Percentiles rank a stretch among this genome's conserved stretches.
Evolutionary conservation across 1,140 invertebrate species (phyloP).

Genomic region (Tetraneura akinire): DNA sequence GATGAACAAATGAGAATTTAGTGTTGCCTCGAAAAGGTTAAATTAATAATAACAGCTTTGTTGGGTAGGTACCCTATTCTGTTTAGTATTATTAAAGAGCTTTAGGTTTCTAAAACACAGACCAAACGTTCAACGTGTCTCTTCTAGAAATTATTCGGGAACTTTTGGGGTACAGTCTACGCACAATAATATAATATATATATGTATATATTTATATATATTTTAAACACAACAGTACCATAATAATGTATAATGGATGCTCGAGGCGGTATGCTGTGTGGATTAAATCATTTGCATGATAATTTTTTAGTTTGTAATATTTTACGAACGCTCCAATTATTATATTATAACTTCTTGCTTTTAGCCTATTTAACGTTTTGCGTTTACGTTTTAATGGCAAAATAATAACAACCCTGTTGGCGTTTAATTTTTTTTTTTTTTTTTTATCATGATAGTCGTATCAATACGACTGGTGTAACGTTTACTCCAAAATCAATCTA

Average conservation of each 20-base stretch:
- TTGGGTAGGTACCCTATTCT: no score
- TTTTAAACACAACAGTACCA: neutral
- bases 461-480: no score
- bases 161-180: neutral
- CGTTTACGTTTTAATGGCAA: neutral
- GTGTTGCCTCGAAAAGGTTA: neutral
- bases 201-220: neutral
- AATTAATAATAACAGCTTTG: slow-evolving; percentile 28
- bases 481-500: no score
- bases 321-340: neutral
- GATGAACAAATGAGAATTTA: neutral
- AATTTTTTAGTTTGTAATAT: neutral
- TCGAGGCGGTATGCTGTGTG: neutral
- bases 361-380: neutral
- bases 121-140: neutral
- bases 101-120: neutral
- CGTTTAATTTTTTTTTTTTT: no score
- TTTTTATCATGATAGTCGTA: no score
- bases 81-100: neutral
- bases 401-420: no score
- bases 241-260: no score
- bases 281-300: neutral
- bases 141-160: neutral
- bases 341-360: no score
- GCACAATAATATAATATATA: no score